phyloP scores from a whole-genome alignment of 2,797 vertebrate species.

The Sorex maritimensis region DNA sequence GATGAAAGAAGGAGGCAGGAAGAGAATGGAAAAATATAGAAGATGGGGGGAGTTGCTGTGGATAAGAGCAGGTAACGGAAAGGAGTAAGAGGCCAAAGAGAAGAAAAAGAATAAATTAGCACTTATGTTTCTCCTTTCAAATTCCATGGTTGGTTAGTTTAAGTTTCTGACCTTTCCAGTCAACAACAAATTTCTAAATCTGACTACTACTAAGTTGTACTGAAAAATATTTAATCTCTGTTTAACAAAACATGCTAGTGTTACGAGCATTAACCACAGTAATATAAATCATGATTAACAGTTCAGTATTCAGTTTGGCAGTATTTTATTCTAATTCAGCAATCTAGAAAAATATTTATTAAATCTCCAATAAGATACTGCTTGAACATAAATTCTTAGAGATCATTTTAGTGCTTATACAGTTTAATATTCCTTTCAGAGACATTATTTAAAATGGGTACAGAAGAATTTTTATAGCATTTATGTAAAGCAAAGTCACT shows the following conservation, averaged over 20 bases:
- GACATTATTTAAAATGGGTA: neutral
- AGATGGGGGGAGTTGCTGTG: neutral
- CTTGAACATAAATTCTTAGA: neutral
- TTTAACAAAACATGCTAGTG: slow-evolving; percentile 3
- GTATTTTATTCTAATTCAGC: slow-evolving; percentile 52
- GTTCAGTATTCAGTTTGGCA: neutral
- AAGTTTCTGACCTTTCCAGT: neutral
- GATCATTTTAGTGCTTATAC: neutral
- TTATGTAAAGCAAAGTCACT: neutral
- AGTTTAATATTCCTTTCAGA: slow-evolving; percentile 60
- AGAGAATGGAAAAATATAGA: neutral
- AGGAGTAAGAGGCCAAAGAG: no score
- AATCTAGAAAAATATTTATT: slow-evolving; percentile 28
- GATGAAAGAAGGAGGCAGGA: neutral
- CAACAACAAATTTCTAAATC: neutral
- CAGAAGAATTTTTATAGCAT: neutral
- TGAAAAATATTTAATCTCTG: neutral
- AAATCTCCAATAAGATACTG: slow-evolving; percentile 22
- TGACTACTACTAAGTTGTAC: neutral
- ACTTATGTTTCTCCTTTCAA: no score
- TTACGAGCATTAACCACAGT: neutral
- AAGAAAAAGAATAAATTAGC: no score
- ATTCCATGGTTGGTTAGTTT: no score
- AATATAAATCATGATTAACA: slow-evolving; percentile 13
- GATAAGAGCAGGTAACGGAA: no score